Conservation (phyloP, 2,113 vertebrate genomes). For the Mormyrus lacerda region DNA sequence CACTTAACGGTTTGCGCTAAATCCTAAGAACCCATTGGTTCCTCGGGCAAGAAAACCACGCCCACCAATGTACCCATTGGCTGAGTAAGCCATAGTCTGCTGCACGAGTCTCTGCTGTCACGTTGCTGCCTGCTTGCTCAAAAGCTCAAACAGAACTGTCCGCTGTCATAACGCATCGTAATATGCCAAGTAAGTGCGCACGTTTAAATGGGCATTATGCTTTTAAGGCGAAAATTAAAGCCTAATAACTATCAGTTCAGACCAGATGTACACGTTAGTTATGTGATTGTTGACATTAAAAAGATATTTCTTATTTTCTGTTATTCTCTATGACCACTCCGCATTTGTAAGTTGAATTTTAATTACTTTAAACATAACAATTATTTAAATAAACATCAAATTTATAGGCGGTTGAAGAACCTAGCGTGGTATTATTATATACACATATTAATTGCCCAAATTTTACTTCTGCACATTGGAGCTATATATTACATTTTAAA, state of each 20-base stretch:
- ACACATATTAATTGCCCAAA: not conserved
- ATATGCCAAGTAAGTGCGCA: not conserved
- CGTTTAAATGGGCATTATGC: not conserved
- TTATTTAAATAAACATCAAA: not conserved
- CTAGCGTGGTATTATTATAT: not conserved
- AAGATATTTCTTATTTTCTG: not conserved
- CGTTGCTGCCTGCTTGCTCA: conserved; percentile 50
- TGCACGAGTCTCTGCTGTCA: conserved; percentile 50
- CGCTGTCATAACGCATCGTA: conserved; percentile 23
- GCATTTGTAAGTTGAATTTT: not conserved
- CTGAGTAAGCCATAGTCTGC: conserved; percentile 22
- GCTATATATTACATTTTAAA: not conserved
- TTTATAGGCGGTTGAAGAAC: not conserved
- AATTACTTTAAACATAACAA: not conserved
- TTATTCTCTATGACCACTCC: not conserved
- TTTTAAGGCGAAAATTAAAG: not conserved
- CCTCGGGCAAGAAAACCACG: fast-evolving
- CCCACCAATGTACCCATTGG: conserved; percentile 39
- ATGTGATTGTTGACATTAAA: not conserved
- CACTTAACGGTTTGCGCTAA: not conserved
- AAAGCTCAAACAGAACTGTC: conserved; percentile 31
- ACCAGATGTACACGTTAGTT: not conserved
- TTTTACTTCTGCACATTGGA: not conserved
- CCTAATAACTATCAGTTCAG: not conserved
- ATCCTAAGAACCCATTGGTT: conserved; percentile 39